Conservation (phyloP, 2,888 invertebrate genomes). For the Drosophila limbata region DNA sequence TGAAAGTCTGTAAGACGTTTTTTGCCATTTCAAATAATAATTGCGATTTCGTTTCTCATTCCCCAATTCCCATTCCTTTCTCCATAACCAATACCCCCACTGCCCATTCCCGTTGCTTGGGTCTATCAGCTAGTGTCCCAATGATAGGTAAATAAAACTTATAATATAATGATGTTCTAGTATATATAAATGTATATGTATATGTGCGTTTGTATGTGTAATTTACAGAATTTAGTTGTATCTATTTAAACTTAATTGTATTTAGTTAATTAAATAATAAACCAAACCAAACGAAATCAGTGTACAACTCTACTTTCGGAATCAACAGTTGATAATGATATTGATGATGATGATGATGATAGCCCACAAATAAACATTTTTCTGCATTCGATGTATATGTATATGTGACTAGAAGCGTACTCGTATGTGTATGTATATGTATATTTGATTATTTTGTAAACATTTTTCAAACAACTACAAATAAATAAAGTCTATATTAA, state of each 20-base stretch:
- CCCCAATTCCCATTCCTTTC: constrained; percentile 5
- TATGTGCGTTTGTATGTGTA: constrained; percentile 72
- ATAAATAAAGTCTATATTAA: constrained; percentile 83
- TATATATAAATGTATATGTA: constrained; percentile 55
- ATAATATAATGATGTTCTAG: constrained; percentile 56
- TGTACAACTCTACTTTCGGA: constrained; percentile 48
- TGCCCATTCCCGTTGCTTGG: constrained; percentile 19
- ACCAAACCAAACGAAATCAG: constrained; percentile 29
- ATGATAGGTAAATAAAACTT: constrained; percentile 43
- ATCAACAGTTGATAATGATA: constrained; percentile 28
- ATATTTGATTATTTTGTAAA: constrained; percentile 84
- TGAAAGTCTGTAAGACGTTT: constrained; percentile 23
- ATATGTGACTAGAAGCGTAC: constrained; percentile 80
- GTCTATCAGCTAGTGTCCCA: constrained; percentile 28
- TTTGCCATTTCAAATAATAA: constrained; percentile 22
- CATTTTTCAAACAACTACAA: constrained; percentile 82
- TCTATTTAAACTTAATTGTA: constrained; percentile 41
- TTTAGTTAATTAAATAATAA: constrained; percentile 55
- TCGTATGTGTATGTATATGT: constrained; percentile 74
- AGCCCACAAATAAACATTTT: constrained; percentile 70
- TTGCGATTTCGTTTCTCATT: constrained; percentile 34
- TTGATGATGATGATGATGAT: constrained; percentile 24
- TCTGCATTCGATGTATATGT: constrained; percentile 77
- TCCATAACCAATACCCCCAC: background rate
- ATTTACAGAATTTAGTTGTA: constrained; percentile 61